Conservation (phyloP, 2,113 vertebrate species). For the Tauraco erythrolophus region DNA sequence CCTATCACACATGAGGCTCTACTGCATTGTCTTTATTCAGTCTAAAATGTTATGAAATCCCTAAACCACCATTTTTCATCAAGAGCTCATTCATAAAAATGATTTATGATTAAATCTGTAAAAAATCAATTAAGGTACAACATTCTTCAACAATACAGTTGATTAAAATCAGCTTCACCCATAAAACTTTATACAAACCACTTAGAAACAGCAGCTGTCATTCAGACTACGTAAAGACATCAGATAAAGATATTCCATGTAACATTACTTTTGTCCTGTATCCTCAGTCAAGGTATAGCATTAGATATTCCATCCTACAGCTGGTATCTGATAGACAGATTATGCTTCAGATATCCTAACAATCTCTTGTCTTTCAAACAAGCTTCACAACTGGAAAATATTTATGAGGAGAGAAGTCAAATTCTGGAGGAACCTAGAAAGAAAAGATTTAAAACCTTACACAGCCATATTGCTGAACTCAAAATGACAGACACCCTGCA, state of each 20-base stretch:
- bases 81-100: conserved; percentile 39
- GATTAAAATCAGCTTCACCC: conserved; percentile 45
- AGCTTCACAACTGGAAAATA: conserved; percentile 98
- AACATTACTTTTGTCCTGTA: conserved; percentile 42
- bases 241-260: conserved; percentile 36
- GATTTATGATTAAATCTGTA: conserved; percentile 63
- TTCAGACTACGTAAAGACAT: conserved; percentile 27
- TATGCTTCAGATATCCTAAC: background rate
- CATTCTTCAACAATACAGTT: conserved; percentile 49
- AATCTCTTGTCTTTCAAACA: conserved; percentile 78
- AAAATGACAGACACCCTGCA: background rate
- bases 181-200: conserved; percentile 62
- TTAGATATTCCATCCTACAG: background rate
- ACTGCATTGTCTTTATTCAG: conserved; percentile 9
- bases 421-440: conserved; percentile 91
- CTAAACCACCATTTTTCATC: conserved; percentile 45
- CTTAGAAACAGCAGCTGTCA: conserved; percentile 76
- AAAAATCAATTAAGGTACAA: conserved; percentile 32
- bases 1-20: background rate
- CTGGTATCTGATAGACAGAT: background rate
- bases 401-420: conserved; percentile 97
- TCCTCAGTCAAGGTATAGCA: background rate
- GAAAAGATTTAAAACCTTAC: background rate
- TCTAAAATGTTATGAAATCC: conserved; percentile 54
- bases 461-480: background rate